Conservation (phyloP, 1,140 invertebrate species). For the Saccostrea glomerata region DNA sequence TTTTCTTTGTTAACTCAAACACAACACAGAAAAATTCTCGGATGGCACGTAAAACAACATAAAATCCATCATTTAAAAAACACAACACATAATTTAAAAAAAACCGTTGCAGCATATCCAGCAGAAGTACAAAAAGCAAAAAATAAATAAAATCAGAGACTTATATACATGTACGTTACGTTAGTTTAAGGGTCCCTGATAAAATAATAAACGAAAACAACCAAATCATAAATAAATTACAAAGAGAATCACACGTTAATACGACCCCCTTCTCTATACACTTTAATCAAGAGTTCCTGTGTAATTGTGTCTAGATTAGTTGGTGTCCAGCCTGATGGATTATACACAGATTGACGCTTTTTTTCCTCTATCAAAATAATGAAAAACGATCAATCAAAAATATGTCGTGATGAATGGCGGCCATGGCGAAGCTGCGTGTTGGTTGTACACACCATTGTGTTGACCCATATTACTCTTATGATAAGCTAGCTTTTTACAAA, state of each 20-base stretch:
- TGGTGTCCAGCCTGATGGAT: constrained; percentile 23
- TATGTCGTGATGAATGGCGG: constrained; percentile 1
- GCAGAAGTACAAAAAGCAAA: no score
- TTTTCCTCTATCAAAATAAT: constrained; percentile 32
- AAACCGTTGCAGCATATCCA: no score
- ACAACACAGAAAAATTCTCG: no score
- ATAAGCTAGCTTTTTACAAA: constrained; percentile 5
- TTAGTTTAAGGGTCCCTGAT: no score
- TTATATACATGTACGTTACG: no score
- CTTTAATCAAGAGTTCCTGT: constrained; percentile 28
- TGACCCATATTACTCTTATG: not conserved
- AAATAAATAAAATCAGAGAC: no score
- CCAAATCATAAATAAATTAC: not conserved
- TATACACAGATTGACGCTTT: not conserved
- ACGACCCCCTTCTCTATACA: not conserved
- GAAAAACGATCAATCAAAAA: constrained; percentile 26
- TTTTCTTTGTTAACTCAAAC: no score
- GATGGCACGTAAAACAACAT: no score
- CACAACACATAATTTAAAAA: no score
- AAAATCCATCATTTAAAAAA: no score
- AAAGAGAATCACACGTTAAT: not conserved
- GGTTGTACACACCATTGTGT: not conserved
- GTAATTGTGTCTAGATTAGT: constrained; percentile 28
- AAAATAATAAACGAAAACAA: no score
- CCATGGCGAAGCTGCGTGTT: not conserved